Conservation (phyloP, 1,140 invertebrate species). For the Halesus radiatus region DNA sequence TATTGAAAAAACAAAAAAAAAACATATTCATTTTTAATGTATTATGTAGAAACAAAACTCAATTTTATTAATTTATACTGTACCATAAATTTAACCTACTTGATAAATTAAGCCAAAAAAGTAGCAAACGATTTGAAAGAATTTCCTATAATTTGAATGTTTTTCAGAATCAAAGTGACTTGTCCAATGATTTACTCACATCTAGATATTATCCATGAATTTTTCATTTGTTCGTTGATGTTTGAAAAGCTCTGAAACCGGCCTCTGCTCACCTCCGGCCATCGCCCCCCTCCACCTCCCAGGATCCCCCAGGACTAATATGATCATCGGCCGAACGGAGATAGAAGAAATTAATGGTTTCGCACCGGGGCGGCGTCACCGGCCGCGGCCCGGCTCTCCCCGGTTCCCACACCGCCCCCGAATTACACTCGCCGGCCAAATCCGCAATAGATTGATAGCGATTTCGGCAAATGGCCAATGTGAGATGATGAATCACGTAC, state of each 20-base stretch:
- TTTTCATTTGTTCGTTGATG: neutral
- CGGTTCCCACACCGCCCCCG: neutral
- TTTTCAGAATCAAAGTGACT: too few relatives aligned
- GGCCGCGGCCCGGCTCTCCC: neutral
- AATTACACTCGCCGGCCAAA: neutral
- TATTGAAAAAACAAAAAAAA: too few relatives aligned
- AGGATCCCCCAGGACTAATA: constrained; percentile 32
- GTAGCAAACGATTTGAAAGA: too few relatives aligned
- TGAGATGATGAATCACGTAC: constrained; percentile 13
- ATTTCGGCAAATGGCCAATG: constrained; percentile 10
- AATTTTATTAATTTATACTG: too few relatives aligned
- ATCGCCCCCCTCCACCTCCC: neutral
- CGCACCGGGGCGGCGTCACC: constrained; percentile 36
- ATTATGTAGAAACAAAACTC: too few relatives aligned
- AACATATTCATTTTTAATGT: too few relatives aligned
- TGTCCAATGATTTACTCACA: too few relatives aligned
- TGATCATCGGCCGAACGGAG: constrained; percentile 35
- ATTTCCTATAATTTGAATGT: too few relatives aligned
- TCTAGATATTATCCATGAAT: too few relatives aligned
- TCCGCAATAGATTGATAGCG: constrained; percentile 18
- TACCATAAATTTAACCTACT: too few relatives aligned
- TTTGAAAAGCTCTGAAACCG: neutral
- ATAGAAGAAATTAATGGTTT: constrained; percentile 44
- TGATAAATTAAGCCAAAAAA: too few relatives aligned
- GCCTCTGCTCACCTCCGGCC: neutral